Evolutionary conservation across 2,113 vertebrate genomes (phyloP), one percentile per base, ranked within the genome.

Genomic region (Mystacornis crossleyi): DNA sequence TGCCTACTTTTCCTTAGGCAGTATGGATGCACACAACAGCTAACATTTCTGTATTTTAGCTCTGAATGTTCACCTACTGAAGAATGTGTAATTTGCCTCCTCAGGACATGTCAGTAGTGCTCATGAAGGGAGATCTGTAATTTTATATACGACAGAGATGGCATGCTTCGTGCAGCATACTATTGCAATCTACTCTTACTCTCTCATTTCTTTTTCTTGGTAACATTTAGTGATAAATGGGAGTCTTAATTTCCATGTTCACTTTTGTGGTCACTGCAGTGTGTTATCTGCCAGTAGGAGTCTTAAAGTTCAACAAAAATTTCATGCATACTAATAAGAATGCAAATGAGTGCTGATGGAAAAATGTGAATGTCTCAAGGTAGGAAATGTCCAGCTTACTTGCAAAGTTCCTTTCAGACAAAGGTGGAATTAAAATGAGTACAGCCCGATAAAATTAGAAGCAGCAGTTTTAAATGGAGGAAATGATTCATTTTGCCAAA

Each of bases 271-370:
- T 98, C 97, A 98, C 98, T 98, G 98, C 97, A 97, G 92, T 98
- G 97, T 96, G 96, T 98, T 99, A 98, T 98, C 97, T 98, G 98
- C 98, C 97, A 98, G 97, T 98, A 98, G 98, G 97, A 98, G 95
- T 98, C 98, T 98, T 98, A 98, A 99, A 98, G 98, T 99, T 99
- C 98, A 98, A 69, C 96, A 93, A 97, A 99, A 98, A 99, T 98
- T 98, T 98, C 98, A 98, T 99, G 98, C 98, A 99, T 99, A 98
- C 98, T 99, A 98, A 99, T 99, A 96, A 98, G 98, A 97, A 98
- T 99, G 98, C 97, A 99, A 98, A 99, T 99, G 96, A 98, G 94
- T 77, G 74, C 89, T 98, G 96, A 95, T 98, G 96, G 98, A 98
- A 98, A 95, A 98, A 97, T 96, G 86, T 26, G 7, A 94, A 94